Evolutionary conservation across 1,140 invertebrate genomes (phyloP).

Genomic region (Pantala flavescens): DNA sequence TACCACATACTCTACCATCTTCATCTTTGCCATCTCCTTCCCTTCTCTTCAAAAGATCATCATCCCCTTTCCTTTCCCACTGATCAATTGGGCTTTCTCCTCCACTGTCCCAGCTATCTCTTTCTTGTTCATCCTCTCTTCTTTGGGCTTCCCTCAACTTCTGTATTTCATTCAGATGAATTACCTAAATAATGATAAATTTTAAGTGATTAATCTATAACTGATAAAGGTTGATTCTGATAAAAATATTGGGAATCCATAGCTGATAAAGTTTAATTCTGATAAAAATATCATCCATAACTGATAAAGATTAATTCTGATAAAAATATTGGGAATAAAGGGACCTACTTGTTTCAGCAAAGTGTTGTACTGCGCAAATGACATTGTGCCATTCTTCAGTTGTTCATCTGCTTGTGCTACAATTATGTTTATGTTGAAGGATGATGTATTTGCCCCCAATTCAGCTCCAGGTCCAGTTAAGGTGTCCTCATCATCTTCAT

Average conservation of each 20-base stretch:
- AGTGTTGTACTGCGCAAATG: conserved; percentile 62
- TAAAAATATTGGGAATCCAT: conserved; percentile 11
- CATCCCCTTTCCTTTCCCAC: conserved; percentile 16
- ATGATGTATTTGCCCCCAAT: background rate
- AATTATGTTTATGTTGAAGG: conserved; percentile 55
- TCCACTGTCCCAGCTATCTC: conserved; percentile 11
- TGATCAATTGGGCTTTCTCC: background rate
- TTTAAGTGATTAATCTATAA: background rate
- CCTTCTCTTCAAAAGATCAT: conserved; percentile 18
- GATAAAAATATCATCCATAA: too few species aligned
- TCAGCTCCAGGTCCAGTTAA: background rate
- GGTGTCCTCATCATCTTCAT: background rate
- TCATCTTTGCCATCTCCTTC: conserved; percentile 16
- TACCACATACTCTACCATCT: background rate
- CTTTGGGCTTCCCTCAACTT: conserved; percentile 64
- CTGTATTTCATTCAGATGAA: conserved; percentile 65
- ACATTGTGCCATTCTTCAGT: conserved; percentile 59
- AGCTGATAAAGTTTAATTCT: too few species aligned
- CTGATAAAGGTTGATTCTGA: background rate
- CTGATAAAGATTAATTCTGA: too few species aligned
- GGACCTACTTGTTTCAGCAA: conserved; percentile 54
- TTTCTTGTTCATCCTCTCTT: conserved; percentile 39
- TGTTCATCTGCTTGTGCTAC: conserved; percentile 74
- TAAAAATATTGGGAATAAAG: too few species aligned
- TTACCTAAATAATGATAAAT: conserved; percentile 36